phyloP scores from a whole-genome alignment of 2,888 invertebrate genomes.

The Cerceris rybyensis region DNA sequence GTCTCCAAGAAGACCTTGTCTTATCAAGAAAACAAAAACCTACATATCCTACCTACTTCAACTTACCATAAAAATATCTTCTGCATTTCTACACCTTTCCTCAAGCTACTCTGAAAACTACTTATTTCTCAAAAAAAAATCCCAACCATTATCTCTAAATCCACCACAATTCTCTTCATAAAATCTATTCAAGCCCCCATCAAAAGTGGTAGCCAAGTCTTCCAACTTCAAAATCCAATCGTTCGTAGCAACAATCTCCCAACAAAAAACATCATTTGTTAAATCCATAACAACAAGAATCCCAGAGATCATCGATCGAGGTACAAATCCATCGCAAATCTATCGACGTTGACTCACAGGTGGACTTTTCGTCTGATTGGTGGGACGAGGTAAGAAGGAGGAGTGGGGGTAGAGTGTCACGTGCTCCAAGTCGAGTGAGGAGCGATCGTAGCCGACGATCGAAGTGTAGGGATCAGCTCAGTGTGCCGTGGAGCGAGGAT shows the following conservation, averaged over 20 bases:
- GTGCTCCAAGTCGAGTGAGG: slow-evolving; percentile 47
- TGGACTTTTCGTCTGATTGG: slow-evolving; percentile 1
- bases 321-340: slow-evolving; percentile 37
- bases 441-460: slow-evolving; percentile 49
- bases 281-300: background rate
- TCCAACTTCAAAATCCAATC: background rate
- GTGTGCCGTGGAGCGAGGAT: slow-evolving; percentile 50
- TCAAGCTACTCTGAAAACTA: no score
- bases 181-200: no score
- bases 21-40: no score
- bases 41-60: no score
- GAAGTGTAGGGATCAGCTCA: slow-evolving; percentile 36
- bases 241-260: slow-evolving; percentile 4
- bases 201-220: no score
- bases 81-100: no score
- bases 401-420: slow-evolving; percentile 34
- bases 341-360: slow-evolving; percentile 43
- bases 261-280: background rate
- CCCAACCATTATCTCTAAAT: no score
- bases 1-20: no score
- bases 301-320: slow-evolving; percentile 11
- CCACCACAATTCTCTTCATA: no score
- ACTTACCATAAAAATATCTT: no score
- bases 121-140: no score
- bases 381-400: slow-evolving; percentile 21